Percentiles rank a stretch among this genome's conserved stretches.
These are phyloP conservation scores for Ptilonorhynchus violaceus DNA, from an alignment of 2,113 vertebrate genomes.

Conservation along the genomic window DNA sequence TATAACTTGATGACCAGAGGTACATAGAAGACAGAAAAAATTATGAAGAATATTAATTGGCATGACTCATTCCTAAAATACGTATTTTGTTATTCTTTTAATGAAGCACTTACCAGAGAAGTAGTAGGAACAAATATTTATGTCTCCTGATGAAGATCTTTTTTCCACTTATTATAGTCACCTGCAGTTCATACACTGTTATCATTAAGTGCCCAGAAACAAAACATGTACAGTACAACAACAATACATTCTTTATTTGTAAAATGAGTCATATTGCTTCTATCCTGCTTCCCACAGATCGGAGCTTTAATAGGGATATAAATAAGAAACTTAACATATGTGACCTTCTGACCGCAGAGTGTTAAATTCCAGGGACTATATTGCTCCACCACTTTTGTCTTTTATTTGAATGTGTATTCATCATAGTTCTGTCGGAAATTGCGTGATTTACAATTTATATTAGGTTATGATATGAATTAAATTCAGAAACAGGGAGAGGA, in stretches of 20 bases:
- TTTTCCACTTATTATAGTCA: constrained; percentile 12
- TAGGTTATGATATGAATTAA: constrained; percentile 66
- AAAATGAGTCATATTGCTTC: constrained; percentile 59
- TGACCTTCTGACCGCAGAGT: constrained; percentile 74
- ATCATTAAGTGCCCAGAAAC: constrained; percentile 55
- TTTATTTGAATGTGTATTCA: constrained; percentile 65
- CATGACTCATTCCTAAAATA: background rate
- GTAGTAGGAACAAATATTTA: background rate
- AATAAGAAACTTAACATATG: constrained; percentile 76
- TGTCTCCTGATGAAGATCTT: constrained; percentile 25
- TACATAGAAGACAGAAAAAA: background rate
- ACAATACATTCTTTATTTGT: constrained; percentile 66
- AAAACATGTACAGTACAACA: constrained; percentile 31
- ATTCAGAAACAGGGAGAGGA: constrained; percentile 47
- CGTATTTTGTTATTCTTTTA: background rate
- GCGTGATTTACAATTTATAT: constrained; percentile 71
- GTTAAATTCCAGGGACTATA: constrained; percentile 75
- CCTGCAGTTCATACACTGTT: constrained; percentile 32
- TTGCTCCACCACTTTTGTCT: constrained; percentile 60
- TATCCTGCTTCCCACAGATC: constrained; percentile 63
- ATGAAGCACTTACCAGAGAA: constrained; percentile 9
- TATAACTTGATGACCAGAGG: background rate
- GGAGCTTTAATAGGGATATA: constrained; percentile 68
- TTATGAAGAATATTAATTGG: background rate
- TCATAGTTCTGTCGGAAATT: constrained; percentile 64